A percentile compares a stretch with the other conserved stretches of the same genome.
Conservation (phyloP, 2,113 vertebrate genomes). For the Mobula birostris region DNA sequence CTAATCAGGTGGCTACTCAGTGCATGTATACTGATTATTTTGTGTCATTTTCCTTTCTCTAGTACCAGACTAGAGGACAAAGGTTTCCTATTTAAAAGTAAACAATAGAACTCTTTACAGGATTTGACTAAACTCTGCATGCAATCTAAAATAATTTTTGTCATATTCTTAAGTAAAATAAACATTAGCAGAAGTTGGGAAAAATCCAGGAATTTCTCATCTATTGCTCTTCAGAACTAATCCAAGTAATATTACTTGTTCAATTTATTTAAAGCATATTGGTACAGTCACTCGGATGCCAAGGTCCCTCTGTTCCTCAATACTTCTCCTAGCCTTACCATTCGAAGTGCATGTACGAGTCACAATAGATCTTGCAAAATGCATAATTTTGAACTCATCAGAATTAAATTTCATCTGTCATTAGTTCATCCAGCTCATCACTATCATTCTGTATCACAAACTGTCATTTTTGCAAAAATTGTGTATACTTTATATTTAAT, state of each 20-base stretch:
- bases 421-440: too few species aligned
- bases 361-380: too few species aligned
- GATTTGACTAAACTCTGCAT: neutral
- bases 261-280: neutral
- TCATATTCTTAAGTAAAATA: neutral
- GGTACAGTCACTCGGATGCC: too few species aligned
- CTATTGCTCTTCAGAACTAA: neutral
- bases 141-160: neutral
- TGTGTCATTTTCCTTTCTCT: neutral
- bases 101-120: neutral
- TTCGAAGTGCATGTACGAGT: too few species aligned
- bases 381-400: too few species aligned
- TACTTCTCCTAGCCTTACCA: too few species aligned
- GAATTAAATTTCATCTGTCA: too few species aligned
- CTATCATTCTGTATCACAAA: too few species aligned
- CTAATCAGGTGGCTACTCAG: too few species aligned
- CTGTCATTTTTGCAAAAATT: too few species aligned
- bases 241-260: neutral
- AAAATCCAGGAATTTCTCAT: neutral
- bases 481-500: too few species aligned
- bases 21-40: neutral
- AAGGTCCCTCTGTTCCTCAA: too few species aligned
- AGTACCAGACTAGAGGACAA: neutral
- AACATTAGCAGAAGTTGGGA: neutral
- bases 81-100: neutral